Percentiles rank a stretch among this genome's conserved stretches.
Conservation (phyloP, 2,888 invertebrate species). For the Meliscaeva auricollis region DNA sequence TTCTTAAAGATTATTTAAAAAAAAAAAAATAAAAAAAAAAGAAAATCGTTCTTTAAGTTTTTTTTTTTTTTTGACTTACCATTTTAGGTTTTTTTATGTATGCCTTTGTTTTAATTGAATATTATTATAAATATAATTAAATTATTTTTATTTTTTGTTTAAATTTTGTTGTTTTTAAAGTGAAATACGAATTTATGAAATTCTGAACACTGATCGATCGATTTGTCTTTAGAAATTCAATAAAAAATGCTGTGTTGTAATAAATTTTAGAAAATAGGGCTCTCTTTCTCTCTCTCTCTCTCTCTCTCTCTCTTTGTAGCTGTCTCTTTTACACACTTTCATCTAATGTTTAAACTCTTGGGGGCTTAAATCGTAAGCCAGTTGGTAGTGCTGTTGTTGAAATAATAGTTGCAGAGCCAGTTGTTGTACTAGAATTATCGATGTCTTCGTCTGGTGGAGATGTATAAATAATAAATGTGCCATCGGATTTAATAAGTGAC, state of each 20-base stretch:
- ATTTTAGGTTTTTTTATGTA: slow-evolving; percentile 2
- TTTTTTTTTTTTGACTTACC: slow-evolving; percentile 21
- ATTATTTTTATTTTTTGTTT: background rate
- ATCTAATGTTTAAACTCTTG: slow-evolving; percentile 70
- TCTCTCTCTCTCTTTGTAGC: no score
- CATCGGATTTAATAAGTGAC: slow-evolving; percentile 59
- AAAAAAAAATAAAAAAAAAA: background rate
- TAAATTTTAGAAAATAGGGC: slow-evolving; percentile 29
- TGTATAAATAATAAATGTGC: slow-evolving; percentile 69
- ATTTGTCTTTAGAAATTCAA: slow-evolving; percentile 67
- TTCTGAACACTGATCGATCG: slow-evolving; percentile 74
- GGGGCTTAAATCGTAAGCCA: slow-evolving; percentile 78
- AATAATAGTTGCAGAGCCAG: slow-evolving; percentile 68
- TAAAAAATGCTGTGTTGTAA: background rate
- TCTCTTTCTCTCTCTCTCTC: no score
- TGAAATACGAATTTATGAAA: slow-evolving; percentile 66
- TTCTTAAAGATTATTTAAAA: background rate
- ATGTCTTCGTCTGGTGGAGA: slow-evolving; percentile 70
- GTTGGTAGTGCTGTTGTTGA: slow-evolving; percentile 68
- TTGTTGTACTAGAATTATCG: slow-evolving; percentile 67
- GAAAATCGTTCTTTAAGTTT: background rate
- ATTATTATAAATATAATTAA: slow-evolving; percentile 12
- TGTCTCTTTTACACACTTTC: background rate
- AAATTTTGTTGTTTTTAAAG: slow-evolving; percentile 10
- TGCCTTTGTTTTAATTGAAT: slow-evolving; percentile 28